A percentile compares a stretch with the other conserved stretches of the same genome.
Conservation (phyloP, 2,113 vertebrate species). For the Microcebus ravelobensis region DNA sequence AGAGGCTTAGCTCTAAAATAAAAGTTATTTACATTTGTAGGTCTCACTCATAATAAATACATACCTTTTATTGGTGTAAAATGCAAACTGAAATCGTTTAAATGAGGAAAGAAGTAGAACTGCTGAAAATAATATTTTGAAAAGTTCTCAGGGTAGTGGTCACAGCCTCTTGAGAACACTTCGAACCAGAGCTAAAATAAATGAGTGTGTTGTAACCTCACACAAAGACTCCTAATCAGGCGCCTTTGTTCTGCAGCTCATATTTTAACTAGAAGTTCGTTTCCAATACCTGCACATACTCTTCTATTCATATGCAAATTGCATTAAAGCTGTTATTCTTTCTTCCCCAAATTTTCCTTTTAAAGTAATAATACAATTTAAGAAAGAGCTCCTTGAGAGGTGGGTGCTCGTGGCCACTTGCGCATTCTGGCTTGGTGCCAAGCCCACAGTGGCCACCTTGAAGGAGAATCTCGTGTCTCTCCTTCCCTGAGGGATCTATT, state of each 20-base stretch:
- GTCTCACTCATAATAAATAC: neutral
- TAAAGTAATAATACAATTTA: conserved; percentile 63
- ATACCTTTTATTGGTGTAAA: neutral
- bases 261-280: neutral
- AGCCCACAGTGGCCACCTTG: neutral
- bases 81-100: neutral
- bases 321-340: conserved; percentile 64
- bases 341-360: conserved; percentile 56
- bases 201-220: neutral
- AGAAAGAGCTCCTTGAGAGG: neutral
- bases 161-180: conserved; percentile 13
- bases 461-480: neutral
- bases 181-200: conserved; percentile 42
- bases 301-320: conserved; percentile 80
- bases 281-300: conserved; percentile 14
- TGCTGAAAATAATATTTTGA: conserved; percentile 30
- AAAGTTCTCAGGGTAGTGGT: conserved; percentile 61
- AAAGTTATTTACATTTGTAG: neutral
- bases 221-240: conserved; percentile 65
- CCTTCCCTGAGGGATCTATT: conserved; percentile 44
- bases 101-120: neutral
- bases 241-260: conserved; percentile 59
- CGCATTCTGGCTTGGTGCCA: neutral
- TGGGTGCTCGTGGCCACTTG: neutral
- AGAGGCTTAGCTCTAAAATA: neutral